Base-by-base conservation (phyloP, 2,113 vertebrate species). In the Aviceda subcristata region DNA sequence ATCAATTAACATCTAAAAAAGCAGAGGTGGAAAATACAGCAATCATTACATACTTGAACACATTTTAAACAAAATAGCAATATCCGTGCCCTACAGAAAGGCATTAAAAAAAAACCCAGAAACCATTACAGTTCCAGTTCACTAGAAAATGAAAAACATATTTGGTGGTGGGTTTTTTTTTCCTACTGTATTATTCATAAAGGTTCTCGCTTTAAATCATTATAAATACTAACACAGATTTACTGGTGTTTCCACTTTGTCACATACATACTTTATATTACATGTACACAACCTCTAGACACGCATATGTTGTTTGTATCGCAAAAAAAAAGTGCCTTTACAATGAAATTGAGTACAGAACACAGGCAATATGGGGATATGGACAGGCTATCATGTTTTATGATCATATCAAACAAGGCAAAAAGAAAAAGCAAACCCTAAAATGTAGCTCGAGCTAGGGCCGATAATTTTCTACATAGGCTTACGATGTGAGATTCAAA, bases 1-100 rank as follows among this genome's bases (percentile, higher is more conserved):
- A 87, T 96, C n/a, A 96, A 36, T 96, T 53, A 96, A 71, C 11
- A 91, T 64, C 77, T 89, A 71, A 95, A 97, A 95, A 30, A 75
- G n/a, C 15, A 78, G 76, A 80, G 21, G 46, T 82, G 39, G 30
- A 79, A 91, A 84, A 86, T 0, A 86, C 14, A 86, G 43, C 16
- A 95, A 62, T 81, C 36, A 67, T 66, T 64, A 92, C 73, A 67
- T 66, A 92, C 5, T 68, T 86, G 27, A 81, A 36, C 10, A n/a
- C 39, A 79, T 73, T 79, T 68, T 17, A 77, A 96, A 79, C 15
- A 94, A 89, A 88, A 38, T 8, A 75, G 26, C 48, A 81, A 6
- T 73, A 94, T 36, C 68, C 59, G 34, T 53, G 87, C 50, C 27
- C 24, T 83, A 79, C 5, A 86, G 50, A 93, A 83, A 94, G 45